phyloP scores from a whole-genome alignment of 2,113 vertebrate genomes.

The Indicator indicator region DNA sequence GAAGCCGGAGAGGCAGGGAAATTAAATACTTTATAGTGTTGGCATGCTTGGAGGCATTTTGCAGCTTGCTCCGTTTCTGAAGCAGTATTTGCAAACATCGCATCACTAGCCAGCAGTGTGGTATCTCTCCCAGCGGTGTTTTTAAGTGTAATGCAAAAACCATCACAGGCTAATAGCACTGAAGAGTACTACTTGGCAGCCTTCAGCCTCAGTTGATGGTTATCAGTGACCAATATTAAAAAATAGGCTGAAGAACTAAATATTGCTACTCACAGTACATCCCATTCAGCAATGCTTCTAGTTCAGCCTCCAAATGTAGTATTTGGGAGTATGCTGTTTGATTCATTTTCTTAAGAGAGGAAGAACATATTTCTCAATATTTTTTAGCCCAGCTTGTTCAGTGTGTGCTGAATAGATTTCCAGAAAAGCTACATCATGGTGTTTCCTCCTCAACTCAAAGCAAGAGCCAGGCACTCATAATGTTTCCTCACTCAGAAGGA shows the following conservation, averaged over 20 bases:
- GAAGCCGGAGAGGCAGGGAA: not conserved
- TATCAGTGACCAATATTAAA: not conserved
- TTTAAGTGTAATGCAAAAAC: conserved; percentile 15
- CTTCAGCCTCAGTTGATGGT: not conserved
- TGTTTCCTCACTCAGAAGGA: not conserved
- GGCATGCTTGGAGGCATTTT: not conserved
- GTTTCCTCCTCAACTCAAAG: not conserved
- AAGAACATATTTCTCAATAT: not conserved
- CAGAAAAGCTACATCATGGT: not conserved
- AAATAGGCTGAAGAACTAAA: conserved; percentile 6
- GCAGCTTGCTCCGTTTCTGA: not conserved
- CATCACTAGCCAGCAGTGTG: not conserved
- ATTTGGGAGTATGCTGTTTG: not conserved
- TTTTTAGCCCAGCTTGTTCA: not conserved
- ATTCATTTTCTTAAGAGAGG: not conserved
- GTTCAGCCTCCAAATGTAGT: not conserved
- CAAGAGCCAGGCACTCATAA: not conserved
- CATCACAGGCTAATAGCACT: not conserved
- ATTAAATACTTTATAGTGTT: not conserved
- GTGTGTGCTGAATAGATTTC: not conserved
- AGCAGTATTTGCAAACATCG: not conserved
- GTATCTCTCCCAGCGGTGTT: not conserved
- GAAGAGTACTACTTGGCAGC: not conserved
- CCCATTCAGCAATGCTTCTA: not conserved
- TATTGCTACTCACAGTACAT: not conserved